Conservation (phyloP, 2,113 vertebrate genomes). For the Neotoma lepida region DNA sequence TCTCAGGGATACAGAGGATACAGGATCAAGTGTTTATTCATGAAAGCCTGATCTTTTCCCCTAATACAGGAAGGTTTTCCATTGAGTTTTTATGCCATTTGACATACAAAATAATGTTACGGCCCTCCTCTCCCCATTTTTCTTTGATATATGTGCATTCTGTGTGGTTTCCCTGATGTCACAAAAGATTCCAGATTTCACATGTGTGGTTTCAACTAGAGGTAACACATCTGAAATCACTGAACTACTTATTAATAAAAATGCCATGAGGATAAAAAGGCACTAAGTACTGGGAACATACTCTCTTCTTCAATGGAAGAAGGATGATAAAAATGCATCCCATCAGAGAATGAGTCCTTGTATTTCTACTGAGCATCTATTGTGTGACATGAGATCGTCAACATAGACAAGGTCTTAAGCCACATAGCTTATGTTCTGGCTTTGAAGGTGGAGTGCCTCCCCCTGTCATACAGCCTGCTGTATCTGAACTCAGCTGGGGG, state of each 20-base stretch:
- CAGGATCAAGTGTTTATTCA: no score
- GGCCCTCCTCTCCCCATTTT: no score
- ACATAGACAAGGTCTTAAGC: background rate
- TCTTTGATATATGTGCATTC: background rate
- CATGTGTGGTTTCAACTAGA: background rate
- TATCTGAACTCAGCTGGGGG: background rate
- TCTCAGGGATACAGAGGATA: no score
- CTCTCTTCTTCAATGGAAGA: background rate
- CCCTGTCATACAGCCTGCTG: background rate
- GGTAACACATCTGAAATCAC: background rate
- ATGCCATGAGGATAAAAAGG: background rate
- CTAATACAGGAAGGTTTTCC: no score
- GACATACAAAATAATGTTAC: background rate
- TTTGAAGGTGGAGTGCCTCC: background rate
- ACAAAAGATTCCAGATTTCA: background rate
- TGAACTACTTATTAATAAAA: background rate
- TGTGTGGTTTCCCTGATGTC: background rate
- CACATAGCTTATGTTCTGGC: background rate
- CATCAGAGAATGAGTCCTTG: background rate
- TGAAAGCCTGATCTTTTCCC: no score
- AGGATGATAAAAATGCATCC: background rate
- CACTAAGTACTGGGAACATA: background rate
- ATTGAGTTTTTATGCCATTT: background rate
- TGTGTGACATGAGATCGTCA: background rate
- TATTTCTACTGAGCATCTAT: background rate